Evolutionary conservation across 2,888 invertebrate genomes (phyloP).

Genomic region (Scaptomyza polygonia): DNA sequence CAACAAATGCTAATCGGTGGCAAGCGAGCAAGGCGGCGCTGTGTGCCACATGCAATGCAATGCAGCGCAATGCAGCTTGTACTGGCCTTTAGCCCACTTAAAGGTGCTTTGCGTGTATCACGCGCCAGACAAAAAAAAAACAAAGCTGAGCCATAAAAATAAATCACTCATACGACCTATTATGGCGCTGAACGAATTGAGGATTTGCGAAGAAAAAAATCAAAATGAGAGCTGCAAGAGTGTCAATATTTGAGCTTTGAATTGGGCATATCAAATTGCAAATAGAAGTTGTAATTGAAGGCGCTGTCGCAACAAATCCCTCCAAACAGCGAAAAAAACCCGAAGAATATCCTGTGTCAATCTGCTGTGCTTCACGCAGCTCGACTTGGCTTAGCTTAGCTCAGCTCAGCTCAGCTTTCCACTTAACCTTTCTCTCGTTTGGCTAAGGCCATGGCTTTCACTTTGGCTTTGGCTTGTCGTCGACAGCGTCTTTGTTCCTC

Average conservation of each 20-base stretch:
- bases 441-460: constrained; percentile 54
- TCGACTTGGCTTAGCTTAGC: constrained; percentile 53
- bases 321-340: not conserved
- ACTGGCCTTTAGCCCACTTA: constrained; percentile 46
- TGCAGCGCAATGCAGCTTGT: constrained; percentile 30
- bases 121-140: constrained; percentile 27
- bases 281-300: constrained; percentile 67
- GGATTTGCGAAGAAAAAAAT: too few relatives aligned
- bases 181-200: not conserved
- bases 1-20: constrained; percentile 20
- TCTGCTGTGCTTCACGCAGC: constrained; percentile 17
- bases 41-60: constrained; percentile 11
- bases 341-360: constrained; percentile 59
- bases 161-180: constrained; percentile 72
- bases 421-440: constrained; percentile 70
- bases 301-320: constrained; percentile 35
- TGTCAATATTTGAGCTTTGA: constrained; percentile 7
- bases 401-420: constrained; percentile 71
- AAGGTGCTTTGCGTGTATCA: constrained; percentile 45
- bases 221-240: not conserved
- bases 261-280: constrained; percentile 52
- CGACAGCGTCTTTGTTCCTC: constrained; percentile 21
- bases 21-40: too few relatives aligned
- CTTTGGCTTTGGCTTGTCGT: constrained; percentile 48
- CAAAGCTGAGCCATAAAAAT: constrained; percentile 57